phyloP scores from a whole-genome alignment of 2,888 invertebrate genomes.

The Sinopyrophorus schimmeli region DNA sequence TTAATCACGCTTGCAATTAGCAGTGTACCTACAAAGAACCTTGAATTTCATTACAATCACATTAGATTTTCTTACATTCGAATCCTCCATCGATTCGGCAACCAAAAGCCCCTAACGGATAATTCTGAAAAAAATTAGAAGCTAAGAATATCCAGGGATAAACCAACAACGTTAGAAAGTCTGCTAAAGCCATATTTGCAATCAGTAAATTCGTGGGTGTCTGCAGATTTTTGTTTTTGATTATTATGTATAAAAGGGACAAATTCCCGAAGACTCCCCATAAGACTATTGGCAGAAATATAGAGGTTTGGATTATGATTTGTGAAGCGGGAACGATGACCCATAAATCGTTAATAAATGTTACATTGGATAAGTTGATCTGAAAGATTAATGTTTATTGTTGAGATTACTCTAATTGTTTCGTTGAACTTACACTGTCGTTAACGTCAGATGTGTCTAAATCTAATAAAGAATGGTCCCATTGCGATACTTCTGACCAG shows the following conservation, averaged over 20 bases:
- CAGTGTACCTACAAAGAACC: no score
- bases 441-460: no score
- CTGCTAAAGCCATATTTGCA: constrained; percentile 74
- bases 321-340: constrained; percentile 62
- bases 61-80: constrained; percentile 57
- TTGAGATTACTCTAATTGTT: no score
- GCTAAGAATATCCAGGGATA: constrained; percentile 78
- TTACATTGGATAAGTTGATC: constrained; percentile 43
- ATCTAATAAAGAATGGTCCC: no score
- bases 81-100: constrained; percentile 78
- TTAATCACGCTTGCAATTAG: constrained; percentile 78
- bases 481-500: no score
- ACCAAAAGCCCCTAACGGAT: constrained; percentile 70
- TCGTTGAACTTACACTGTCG: no score
- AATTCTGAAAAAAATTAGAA: constrained; percentile 76
- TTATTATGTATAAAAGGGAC: constrained; percentile 65
- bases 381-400: constrained; percentile 37
- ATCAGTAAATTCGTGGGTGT: constrained; percentile 74
- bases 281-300: constrained; percentile 64
- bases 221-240: constrained; percentile 65
- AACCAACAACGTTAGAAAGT: constrained; percentile 66
- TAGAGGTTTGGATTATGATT: constrained; percentile 63
- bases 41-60: constrained; percentile 39
- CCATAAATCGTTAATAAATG: constrained; percentile 71
- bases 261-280: constrained; percentile 70